A percentile compares a stretch with the other conserved stretches of the same genome.
phyloP scores from a whole-genome alignment of 1,140 invertebrate species.

The Watersipora subatra region DNA sequence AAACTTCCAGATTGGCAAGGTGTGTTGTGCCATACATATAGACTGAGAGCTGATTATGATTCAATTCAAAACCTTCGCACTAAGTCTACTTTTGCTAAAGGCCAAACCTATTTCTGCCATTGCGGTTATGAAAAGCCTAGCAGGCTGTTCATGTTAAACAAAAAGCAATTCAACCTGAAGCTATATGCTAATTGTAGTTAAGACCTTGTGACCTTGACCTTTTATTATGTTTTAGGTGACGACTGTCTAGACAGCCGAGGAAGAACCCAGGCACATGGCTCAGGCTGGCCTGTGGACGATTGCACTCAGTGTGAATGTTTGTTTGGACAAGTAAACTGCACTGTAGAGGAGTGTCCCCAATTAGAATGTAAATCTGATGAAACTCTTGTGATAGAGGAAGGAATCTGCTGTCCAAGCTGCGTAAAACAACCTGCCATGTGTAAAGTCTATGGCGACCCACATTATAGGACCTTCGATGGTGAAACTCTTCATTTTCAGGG shows the following conservation, averaged over 20 bases:
- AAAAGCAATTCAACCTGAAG: too few species aligned
- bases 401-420: conserved; percentile 73
- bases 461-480: conserved; percentile 84
- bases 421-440: conserved; percentile 67
- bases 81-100: too few species aligned
- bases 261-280: background rate
- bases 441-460: conserved; percentile 80
- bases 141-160: too few species aligned
- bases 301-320: conserved; percentile 72
- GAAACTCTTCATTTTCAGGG: conserved; percentile 74
- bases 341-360: conserved; percentile 54
- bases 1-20: too few species aligned
- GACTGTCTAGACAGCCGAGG: background rate
- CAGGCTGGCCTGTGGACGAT: conserved; percentile 66
- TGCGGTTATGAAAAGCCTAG: too few species aligned
- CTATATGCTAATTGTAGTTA: too few species aligned
- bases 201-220: too few species aligned
- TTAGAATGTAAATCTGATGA: conserved; percentile 20
- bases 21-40: too few species aligned
- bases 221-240: too few species aligned
- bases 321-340: conserved; percentile 63
- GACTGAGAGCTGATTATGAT: too few species aligned
- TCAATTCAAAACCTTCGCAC: too few species aligned
- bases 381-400: conserved; percentile 37
- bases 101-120: too few species aligned